Evolutionary conservation across 2,113 vertebrate genomes (phyloP).

Genomic region (Micromys minutus): DNA sequence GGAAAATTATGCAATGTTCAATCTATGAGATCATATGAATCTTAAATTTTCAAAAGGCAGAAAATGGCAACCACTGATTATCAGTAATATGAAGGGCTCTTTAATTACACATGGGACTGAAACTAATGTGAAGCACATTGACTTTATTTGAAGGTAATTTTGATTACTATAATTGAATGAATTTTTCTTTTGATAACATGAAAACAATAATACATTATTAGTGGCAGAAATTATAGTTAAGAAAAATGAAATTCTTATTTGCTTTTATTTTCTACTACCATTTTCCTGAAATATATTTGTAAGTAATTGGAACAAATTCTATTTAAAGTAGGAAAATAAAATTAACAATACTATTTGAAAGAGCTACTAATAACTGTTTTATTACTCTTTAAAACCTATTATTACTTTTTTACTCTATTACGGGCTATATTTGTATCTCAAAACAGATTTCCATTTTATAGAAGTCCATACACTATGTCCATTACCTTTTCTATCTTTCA

Average conservation of each 20-base stretch:
- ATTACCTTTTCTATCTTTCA: neutral
- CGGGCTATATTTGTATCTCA: neutral
- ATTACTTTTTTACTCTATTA: neutral
- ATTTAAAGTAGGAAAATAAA: neutral
- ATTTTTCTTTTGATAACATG: neutral
- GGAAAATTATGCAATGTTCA: neutral
- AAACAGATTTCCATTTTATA: neutral
- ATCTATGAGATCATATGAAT: neutral
- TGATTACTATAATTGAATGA: neutral
- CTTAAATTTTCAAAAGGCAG: neutral
- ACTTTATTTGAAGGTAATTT: neutral
- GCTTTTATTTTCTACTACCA: neutral
- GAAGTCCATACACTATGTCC: neutral
- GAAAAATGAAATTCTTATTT: neutral
- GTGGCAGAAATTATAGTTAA: neutral
- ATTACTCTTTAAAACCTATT: neutral
- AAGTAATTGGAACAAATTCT: neutral
- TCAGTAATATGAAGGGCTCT: neutral
- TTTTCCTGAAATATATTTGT: neutral
- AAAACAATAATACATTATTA: neutral
- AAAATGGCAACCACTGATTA: neutral
- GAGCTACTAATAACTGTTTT: neutral
- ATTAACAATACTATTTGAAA: neutral
- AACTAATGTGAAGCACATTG: neutral
- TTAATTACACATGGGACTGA: neutral